phyloP scores from a whole-genome alignment of 2,888 invertebrate species.

The Entomobrya multifasciata region DNA sequence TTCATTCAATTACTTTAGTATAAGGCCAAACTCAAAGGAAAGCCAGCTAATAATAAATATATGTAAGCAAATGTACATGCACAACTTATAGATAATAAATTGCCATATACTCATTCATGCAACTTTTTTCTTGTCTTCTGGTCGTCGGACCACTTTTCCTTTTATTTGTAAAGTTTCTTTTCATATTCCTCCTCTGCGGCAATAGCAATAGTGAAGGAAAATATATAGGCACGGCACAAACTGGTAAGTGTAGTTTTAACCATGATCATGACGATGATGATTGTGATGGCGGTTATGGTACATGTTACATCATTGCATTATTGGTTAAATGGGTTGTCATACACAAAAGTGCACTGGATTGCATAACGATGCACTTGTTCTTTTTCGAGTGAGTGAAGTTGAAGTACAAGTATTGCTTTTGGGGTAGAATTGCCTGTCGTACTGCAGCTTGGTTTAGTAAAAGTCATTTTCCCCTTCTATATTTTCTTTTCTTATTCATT shows the following conservation, averaged over 20 bases:
- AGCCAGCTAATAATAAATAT: conserved; percentile 18
- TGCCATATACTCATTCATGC: conserved; percentile 31
- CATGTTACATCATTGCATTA: conserved; percentile 9
- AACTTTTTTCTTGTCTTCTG: conserved; percentile 22
- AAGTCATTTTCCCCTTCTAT: conserved; percentile 48
- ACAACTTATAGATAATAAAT: conserved; percentile 42
- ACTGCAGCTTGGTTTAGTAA: not conserved
- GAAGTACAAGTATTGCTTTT: conserved; percentile 33
- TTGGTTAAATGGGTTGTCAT: conserved; percentile 61
- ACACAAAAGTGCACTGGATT: conserved; percentile 60
- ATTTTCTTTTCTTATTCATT: not conserved
- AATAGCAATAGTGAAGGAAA: not conserved
- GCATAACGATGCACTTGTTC: conserved; percentile 62
- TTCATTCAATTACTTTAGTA: not conserved
- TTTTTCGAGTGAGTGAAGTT: conserved; percentile 52
- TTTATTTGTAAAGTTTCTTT: conserved; percentile 29
- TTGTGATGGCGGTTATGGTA: not conserved
- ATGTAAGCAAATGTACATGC: not conserved
- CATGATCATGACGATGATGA: too few species aligned
- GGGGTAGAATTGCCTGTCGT: not conserved
- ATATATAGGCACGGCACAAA: not conserved
- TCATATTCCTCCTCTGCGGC: not conserved
- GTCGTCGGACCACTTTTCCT: conserved; percentile 5
- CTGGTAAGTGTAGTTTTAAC: not conserved
- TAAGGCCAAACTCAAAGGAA: not conserved